Conservation (phyloP, 2,113 vertebrate genomes). For the Lota lota region DNA sequence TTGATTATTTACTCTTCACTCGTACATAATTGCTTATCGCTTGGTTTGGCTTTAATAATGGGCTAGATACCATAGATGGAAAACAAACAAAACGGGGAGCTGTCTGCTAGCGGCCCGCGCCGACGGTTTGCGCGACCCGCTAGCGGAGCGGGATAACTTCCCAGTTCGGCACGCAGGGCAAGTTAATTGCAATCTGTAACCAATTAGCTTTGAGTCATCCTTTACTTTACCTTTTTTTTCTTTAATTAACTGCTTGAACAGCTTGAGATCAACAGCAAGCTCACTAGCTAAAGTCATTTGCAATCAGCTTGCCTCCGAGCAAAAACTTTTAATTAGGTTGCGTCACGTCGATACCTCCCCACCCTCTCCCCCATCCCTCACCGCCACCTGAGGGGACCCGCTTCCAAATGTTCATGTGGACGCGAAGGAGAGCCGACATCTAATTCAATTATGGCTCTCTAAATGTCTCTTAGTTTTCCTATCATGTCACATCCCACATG, state of each 20-base stretch:
- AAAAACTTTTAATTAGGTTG: slow-evolving; percentile 74
- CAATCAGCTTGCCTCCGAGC: slow-evolving; percentile 65
- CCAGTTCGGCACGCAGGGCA: slow-evolving; percentile 36
- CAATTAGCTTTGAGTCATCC: slow-evolving; percentile 55
- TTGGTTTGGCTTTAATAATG: slow-evolving; percentile 67
- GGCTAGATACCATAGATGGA: slow-evolving; percentile 36
- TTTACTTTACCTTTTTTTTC: slow-evolving; percentile 42
- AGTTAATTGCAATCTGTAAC: slow-evolving; percentile 75
- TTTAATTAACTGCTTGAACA: slow-evolving; percentile 75
- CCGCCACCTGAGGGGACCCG: neutral
- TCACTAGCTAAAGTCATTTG: slow-evolving; percentile 64
- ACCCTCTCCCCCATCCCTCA: slow-evolving; percentile 17
- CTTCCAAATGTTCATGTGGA: slow-evolving; percentile 23
- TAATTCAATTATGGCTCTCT: slow-evolving; percentile 29
- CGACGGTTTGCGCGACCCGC: slow-evolving; percentile 36
- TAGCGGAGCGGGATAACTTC: slow-evolving; percentile 57
- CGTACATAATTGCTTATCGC: slow-evolving; percentile 45
- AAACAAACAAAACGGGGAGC: slow-evolving; percentile 49
- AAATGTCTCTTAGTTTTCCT: slow-evolving; percentile 20
- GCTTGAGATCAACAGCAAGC: slow-evolving; percentile 72
- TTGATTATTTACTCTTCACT: slow-evolving; percentile 18
- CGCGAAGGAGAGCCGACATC: neutral
- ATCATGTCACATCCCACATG: slow-evolving; percentile 20
- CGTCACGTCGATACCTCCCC: slow-evolving; percentile 19
- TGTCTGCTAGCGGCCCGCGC: slow-evolving; percentile 41